phyloP scores from a whole-genome alignment of 1,140 invertebrate species.

The Leptinotarsa undecemlineata region DNA sequence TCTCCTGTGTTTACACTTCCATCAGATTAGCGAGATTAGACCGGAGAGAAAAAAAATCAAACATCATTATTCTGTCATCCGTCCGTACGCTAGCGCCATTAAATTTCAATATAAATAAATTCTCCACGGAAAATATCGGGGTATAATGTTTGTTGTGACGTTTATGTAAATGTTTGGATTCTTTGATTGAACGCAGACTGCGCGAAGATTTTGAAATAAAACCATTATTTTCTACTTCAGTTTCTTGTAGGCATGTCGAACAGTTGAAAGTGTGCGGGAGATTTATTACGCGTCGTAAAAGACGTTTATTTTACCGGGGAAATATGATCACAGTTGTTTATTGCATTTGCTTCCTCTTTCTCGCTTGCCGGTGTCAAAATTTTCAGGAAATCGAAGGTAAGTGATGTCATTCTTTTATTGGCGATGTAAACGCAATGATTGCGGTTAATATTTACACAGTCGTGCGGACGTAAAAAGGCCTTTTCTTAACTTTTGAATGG shows the following conservation, averaged over 20 bases:
- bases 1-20: slow-evolving; percentile 12
- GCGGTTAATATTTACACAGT: no score
- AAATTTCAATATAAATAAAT: slow-evolving; percentile 20
- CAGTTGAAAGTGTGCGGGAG: slow-evolving; percentile 28
- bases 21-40: slow-evolving; percentile 9
- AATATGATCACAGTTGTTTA: slow-evolving; percentile 35
- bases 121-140: slow-evolving; percentile 18
- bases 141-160: slow-evolving; percentile 39
- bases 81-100: slow-evolving; percentile 20
- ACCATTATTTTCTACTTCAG: slow-evolving; percentile 40
- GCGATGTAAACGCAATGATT: no score
- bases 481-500: no score
- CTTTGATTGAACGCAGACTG: slow-evolving; percentile 45
- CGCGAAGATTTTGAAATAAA: slow-evolving; percentile 40
- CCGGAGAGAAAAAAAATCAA: not conserved
- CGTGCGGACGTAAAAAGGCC: no score
- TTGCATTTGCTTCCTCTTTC: slow-evolving; percentile 33
- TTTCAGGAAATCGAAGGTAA: slow-evolving; percentile 34
- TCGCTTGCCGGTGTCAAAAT: slow-evolving; percentile 18
- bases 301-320: slow-evolving; percentile 25
- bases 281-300: slow-evolving; percentile 34
- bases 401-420: slow-evolving; percentile 11
- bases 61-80: slow-evolving; percentile 3
- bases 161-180: slow-evolving; percentile 49
- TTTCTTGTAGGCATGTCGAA: slow-evolving; percentile 32